Percentiles rank a stretch among this genome's conserved stretches.
Evolutionary conservation across 2,113 vertebrate genomes (phyloP).

Genomic region (Solea senegalensis): DNA sequence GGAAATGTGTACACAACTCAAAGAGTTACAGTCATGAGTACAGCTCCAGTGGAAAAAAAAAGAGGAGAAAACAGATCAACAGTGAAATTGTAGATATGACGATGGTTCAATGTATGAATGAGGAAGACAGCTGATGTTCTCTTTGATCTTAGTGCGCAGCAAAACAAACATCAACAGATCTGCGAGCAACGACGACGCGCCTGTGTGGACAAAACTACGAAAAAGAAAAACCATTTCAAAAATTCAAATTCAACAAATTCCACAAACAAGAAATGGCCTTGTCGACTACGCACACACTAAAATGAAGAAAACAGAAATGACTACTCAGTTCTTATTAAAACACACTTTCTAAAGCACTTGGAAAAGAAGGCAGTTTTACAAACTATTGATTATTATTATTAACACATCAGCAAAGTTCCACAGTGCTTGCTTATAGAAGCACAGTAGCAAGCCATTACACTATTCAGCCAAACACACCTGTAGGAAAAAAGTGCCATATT

Average conservation of each 20-base stretch:
- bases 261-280: slow-evolving; percentile 46
- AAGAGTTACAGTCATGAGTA: slow-evolving; percentile 32
- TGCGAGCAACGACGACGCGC: slow-evolving; percentile 14
- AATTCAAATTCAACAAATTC: slow-evolving; percentile 10
- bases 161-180: slow-evolving; percentile 29
- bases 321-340: slow-evolving; percentile 40
- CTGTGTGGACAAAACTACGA: not conserved
- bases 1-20: slow-evolving; percentile 26
- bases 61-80: slow-evolving; percentile 19
- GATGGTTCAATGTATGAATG: slow-evolving; percentile 14
- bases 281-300: slow-evolving; percentile 39
- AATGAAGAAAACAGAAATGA: slow-evolving; percentile 24
- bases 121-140: slow-evolving; percentile 43
- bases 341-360: slow-evolving; percentile 75
- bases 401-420: slow-evolving; percentile 71
- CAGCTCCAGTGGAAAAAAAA: slow-evolving; percentile 19
- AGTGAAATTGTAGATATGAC: slow-evolving; percentile 18
- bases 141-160: slow-evolving; percentile 24
- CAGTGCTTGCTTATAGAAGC: slow-evolving; percentile 72
- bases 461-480: slow-evolving; percentile 73
- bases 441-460: slow-evolving; percentile 74
- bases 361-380: slow-evolving; percentile 72
- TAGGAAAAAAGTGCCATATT: slow-evolving; percentile 78
- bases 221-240: not conserved
- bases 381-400: slow-evolving; percentile 68